Conservation (phyloP, 2,888 invertebrate genomes). For the Bedellia somnulentella region DNA sequence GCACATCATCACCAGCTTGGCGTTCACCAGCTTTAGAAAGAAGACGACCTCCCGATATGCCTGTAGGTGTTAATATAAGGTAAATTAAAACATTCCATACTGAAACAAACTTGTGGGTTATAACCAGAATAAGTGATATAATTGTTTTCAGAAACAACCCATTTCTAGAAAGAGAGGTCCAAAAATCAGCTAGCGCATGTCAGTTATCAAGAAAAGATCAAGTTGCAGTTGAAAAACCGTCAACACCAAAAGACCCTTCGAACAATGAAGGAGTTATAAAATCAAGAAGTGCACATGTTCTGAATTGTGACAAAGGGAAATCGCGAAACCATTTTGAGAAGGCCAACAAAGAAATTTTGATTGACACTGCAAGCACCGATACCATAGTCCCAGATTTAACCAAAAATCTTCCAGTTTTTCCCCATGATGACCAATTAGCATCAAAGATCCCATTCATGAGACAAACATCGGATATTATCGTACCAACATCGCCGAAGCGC, state of each 20-base stretch:
- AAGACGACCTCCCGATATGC: constrained; percentile 55
- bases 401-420: constrained; percentile 17
- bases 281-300: constrained; percentile 44
- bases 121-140: neutral
- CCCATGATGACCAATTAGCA: constrained; percentile 6
- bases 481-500: constrained; percentile 11
- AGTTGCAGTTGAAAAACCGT: constrained; percentile 25
- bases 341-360: constrained; percentile 27
- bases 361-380: constrained; percentile 29
- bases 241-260: constrained; percentile 21
- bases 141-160: constrained; percentile 41
- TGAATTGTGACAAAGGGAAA: constrained; percentile 12
- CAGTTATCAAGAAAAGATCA: constrained; percentile 45
- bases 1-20: constrained; percentile 69
- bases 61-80: constrained; percentile 51
- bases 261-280: constrained; percentile 38
- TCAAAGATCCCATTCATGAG: too few relatives aligned
- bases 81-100: too few relatives aligned
- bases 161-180: constrained; percentile 58
- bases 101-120: too few relatives aligned
- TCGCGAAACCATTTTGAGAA: constrained; percentile 17
- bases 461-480: constrained; percentile 10
- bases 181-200: constrained; percentile 67
- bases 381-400: constrained; percentile 33
- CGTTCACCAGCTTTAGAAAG: constrained; percentile 65